Evolutionary conservation across 92 coral and sea anemone genomes (phyloP).

Genomic region (Zoanthus solanderi): DNA sequence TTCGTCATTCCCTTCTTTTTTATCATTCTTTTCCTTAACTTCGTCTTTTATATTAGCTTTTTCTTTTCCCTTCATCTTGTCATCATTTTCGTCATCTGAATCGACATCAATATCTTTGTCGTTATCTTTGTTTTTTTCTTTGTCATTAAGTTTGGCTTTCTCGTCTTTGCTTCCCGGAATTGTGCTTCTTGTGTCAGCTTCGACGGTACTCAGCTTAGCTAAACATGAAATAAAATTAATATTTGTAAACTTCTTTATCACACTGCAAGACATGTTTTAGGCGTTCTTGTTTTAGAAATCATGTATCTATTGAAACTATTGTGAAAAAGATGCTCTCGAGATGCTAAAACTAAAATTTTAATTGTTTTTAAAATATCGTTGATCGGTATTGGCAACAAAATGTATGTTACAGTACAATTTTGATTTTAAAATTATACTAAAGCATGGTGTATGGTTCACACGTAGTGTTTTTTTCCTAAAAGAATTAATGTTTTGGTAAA

Average conservation of each 20-base stretch:
- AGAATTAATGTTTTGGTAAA: too few species aligned
- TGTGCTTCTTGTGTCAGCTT: slow-evolving; percentile 29
- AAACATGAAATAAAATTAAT: neutral
- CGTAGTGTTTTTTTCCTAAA: too few species aligned
- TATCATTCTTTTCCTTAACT: neutral
- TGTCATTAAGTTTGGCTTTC: neutral
- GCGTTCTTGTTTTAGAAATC: too few species aligned
- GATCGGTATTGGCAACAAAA: too few species aligned
- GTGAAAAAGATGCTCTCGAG: neutral
- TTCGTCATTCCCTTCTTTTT: neutral
- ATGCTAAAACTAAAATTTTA: too few species aligned
- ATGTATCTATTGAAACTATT: too few species aligned
- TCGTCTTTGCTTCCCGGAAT: slow-evolving; percentile 22
- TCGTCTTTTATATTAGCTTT: neutral
- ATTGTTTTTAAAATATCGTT: too few species aligned
- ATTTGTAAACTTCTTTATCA: too few species aligned
- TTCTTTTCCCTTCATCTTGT: neutral
- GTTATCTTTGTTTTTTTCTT: neutral
- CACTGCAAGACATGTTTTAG: too few species aligned
- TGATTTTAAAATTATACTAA: too few species aligned
- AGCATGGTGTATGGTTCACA: too few species aligned
- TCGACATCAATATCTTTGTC: neutral
- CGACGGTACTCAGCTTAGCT: slow-evolving; percentile 23
- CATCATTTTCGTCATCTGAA: neutral
- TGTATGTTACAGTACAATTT: too few species aligned